Conservation (phyloP, 2,888 invertebrate species). For the Spialia ferax region DNA sequence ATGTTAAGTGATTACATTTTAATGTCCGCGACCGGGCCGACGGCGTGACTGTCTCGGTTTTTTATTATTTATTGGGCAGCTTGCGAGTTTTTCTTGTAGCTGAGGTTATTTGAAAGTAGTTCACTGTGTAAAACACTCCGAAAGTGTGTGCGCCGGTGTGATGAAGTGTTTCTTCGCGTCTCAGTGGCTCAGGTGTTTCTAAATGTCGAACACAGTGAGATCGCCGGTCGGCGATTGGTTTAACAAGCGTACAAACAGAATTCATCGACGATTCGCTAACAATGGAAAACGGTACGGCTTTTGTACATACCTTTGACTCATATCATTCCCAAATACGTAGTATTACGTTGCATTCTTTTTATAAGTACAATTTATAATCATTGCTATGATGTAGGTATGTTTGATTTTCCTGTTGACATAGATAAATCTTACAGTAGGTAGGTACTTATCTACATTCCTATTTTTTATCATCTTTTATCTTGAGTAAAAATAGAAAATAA, state of each 20-base stretch:
- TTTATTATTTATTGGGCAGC: slow-evolving; percentile 65
- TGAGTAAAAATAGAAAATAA: not conserved
- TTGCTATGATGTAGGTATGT: not conserved
- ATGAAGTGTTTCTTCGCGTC: slow-evolving; percentile 58
- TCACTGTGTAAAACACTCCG: slow-evolving; percentile 53
- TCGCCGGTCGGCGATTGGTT: slow-evolving; percentile 78
- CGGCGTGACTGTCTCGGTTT: slow-evolving; percentile 61
- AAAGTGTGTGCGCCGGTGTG: slow-evolving; percentile 52
- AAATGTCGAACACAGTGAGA: slow-evolving; percentile 74
- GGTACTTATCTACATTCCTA: no score
- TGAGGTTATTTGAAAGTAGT: slow-evolving; percentile 70
- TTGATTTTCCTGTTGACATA: slow-evolving; percentile 32
- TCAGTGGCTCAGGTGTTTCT: slow-evolving; percentile 57
- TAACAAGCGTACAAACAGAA: slow-evolving; percentile 71
- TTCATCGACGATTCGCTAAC: slow-evolving; percentile 72
- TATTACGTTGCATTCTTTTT: slow-evolving; percentile 33
- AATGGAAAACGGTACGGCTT: slow-evolving; percentile 80
- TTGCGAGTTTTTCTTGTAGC: slow-evolving; percentile 62
- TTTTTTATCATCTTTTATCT: not conserved
- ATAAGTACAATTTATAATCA: slow-evolving; percentile 1
- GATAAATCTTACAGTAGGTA: slow-evolving; percentile 23
- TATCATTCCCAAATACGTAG: slow-evolving; percentile 23
- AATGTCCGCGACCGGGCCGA: slow-evolving; percentile 65
- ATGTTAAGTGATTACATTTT: slow-evolving; percentile 83
- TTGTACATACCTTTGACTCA: slow-evolving; percentile 42